phyloP scores from a whole-genome alignment of 2,113 vertebrate genomes.

The Pseudonaja textilis region DNA sequence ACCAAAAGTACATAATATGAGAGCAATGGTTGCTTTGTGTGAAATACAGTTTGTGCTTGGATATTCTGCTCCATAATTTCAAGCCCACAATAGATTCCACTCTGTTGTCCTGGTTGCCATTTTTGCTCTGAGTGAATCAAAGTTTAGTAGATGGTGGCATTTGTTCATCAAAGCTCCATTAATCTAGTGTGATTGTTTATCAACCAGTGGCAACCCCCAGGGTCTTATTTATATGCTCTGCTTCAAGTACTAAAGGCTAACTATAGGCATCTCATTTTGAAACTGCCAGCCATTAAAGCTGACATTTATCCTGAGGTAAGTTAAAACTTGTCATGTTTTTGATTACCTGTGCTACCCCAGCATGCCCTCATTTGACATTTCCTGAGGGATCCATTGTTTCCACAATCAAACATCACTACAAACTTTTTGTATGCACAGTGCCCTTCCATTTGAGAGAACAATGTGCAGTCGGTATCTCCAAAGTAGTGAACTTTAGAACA shows the following conservation, averaged over 20 bases:
- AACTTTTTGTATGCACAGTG: neutral
- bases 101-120: neutral
- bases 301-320: neutral
- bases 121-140: neutral
- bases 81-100: neutral
- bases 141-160: neutral
- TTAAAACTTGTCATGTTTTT: neutral
- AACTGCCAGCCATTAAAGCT: neutral
- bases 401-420: neutral
- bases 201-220: neutral
- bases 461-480: neutral
- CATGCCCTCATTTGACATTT: neutral
- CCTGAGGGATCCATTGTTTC: neutral
- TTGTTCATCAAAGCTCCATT: neutral
- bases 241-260: neutral
- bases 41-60: neutral
- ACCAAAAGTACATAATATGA: neutral
- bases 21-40: neutral
- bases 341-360: accelerated
- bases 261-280: conserved; percentile 4
- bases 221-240: neutral
- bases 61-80: neutral
- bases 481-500: neutral
- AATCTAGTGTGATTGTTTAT: conserved; percentile 11
- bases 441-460: neutral